phyloP scores from a whole-genome alignment of 2,888 invertebrate species.

The Leptura quadrifasciata region DNA sequence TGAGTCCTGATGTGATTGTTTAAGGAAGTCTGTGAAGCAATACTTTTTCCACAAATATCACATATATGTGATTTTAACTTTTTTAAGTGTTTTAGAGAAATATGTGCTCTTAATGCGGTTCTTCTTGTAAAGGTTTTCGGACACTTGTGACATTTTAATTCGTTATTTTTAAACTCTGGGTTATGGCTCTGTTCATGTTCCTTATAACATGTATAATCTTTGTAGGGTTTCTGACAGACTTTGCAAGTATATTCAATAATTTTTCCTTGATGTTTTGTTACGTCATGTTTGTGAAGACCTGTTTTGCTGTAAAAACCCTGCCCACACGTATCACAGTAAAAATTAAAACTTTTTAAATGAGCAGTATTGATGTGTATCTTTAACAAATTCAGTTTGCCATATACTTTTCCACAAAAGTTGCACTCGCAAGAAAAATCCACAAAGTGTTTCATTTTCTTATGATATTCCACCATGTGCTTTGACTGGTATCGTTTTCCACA shows the following conservation, averaged over 20 bases:
- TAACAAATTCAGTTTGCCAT: conserved; percentile 5
- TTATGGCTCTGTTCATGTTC: conserved; percentile 54
- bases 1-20: conserved; percentile 60
- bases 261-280: conserved; percentile 21
- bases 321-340: background rate
- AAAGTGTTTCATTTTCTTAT: conserved; percentile 18
- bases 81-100: background rate
- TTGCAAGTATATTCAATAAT: conserved; percentile 39
- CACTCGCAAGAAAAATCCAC: conserved; percentile 10
- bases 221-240: conserved; percentile 51
- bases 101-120: background rate
- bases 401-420: conserved; percentile 20
- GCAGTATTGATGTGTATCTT: conserved; percentile 37
- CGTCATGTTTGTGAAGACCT: conserved; percentile 4
- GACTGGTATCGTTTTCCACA: background rate
- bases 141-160: conserved; percentile 46
- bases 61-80: conserved; percentile 52
- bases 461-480: background rate
- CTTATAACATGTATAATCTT: conserved; percentile 47
- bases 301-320: conserved; percentile 5
- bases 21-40: conserved; percentile 56
- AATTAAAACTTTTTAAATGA: conserved; percentile 35
- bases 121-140: conserved; percentile 50
- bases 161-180: conserved; percentile 46
- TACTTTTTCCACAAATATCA: conserved; percentile 61